Conservation (phyloP, 2,888 invertebrate genomes). For the Diogma glabrata region DNA sequence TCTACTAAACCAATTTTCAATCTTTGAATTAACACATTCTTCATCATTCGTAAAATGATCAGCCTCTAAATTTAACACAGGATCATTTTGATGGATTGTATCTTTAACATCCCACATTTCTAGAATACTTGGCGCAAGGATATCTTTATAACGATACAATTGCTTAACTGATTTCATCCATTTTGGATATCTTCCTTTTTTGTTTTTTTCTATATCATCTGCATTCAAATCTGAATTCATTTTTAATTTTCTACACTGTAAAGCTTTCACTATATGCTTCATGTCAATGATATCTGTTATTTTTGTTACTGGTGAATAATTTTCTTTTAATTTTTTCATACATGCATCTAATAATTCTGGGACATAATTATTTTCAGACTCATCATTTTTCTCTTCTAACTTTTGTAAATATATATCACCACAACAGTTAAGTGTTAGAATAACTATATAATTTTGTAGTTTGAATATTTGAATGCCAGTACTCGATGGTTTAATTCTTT, state of each 20-base stretch:
- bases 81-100: background rate
- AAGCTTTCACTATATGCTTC: background rate
- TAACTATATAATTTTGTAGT: background rate
- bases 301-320: background rate
- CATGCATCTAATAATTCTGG: no score
- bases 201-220: background rate
- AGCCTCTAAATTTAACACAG: background rate
- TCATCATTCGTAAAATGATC: background rate
- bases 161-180: background rate
- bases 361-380: no score
- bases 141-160: conserved; percentile 2
- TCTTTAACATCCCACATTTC: background rate
- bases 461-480: conserved; percentile 2
- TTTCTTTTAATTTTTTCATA: background rate
- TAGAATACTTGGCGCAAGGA: background rate
- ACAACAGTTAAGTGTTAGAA: background rate
- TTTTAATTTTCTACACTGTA: background rate
- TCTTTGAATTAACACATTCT: background rate
- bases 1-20: background rate
- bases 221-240: background rate
- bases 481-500: background rate
- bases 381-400: background rate
- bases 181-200: background rate
- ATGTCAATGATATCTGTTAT: background rate
- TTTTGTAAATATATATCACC: conserved; percentile 2